Evolutionary conservation across 2,888 invertebrate species (phyloP), one percentile per base, ranked within the genome.

Genomic region (Seladonia tumulorum): DNA sequence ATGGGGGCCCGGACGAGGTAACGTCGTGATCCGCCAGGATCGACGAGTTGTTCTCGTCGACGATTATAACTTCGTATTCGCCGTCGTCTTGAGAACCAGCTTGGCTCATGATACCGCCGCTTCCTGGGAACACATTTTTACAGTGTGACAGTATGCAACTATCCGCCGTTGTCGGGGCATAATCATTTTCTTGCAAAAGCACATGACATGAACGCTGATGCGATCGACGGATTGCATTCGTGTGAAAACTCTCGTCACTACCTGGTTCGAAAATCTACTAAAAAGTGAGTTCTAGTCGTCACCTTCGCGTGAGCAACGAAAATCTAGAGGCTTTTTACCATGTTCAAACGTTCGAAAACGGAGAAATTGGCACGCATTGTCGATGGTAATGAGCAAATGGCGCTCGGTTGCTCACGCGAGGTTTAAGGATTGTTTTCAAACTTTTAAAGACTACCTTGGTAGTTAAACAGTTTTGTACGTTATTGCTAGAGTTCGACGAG

Each of bases 21-120:
- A 98, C 97, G 93, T 98, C 98, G 94, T 97, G 96, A 93, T 98
- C 98, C 76, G 97, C 97, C 90, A 98, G 95, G 86, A 97, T 96
- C 22, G 97, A 97, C 0, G 98, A 98, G 96, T 98, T 98, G 94
- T 97, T 98, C 94, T 98, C 98, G 94, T 98, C 98, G 92, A 98
- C 98, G 87, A 98, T 98, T 94, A 98, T 98, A 92, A 98, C 98
- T 93, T 98, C 98, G 94, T 98, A 98, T 94, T 98, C 98, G 85
- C 97, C 97, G 94, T 98, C 98, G 94, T 98, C 98, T 82, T 97
- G 97, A 39, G 95, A 94, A 87, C 94, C 95, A 4, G 94, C 93
- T 72, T 95, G 95, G 86, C 94, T 95, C 91, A 94, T 94, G 77
- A 95, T 93, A 83, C 94, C 95, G 82, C 94, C 94, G 80, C 94